Base-by-base conservation (phyloP, 2,797 vertebrate genomes). In the Xerus rutilus region DNA sequence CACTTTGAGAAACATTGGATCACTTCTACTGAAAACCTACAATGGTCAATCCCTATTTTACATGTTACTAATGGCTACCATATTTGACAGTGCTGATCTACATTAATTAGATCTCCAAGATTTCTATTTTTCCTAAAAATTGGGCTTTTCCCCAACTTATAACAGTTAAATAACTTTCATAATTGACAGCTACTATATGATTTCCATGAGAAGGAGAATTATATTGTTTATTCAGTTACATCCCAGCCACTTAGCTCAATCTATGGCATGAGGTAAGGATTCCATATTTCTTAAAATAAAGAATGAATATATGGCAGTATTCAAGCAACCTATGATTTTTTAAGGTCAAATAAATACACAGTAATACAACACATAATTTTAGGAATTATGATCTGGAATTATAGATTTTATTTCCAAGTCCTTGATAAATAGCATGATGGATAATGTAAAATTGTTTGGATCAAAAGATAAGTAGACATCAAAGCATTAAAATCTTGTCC, bases 311-410 rank as follows among this genome's bases (percentile, higher is more conserved):
- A 69, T 52, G 62, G 15, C 3, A 59, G 9, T 30, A 83, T 86
- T 92, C 14, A 89, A 70, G 79, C 17, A 91, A 88, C 93, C n/a
- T 89, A 15, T 77, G 17, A 49, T 67, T 45, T 87, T 93, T 70
- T 81, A 91, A 95, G 49, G 73, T 20, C 25, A 93, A 52, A 77
- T 91, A 78, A 90, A 52, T 77, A 25, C 86, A 79, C 89, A 57
- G n/a, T 78, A 91, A 86, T 83, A 77, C 7, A 88, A 10, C 20
- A 86, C 3, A 62, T 0, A 57, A 77, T 77, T 92, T 90, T 8
- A 92, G 9, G 12, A 94, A 74, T 88, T 81, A 1, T 84, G 21
- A 86, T 35, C 32, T n/a, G 2, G 7, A 86, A 90, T n/a, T 57
- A 6, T 18, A 12, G 39, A 83, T 86, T 69, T 81, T 30, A 67